A percentile compares a stretch with the other conserved stretches of the same genome.
Conservation (phyloP, 2,797 vertebrate species). For the Smutsia gigantea region DNA sequence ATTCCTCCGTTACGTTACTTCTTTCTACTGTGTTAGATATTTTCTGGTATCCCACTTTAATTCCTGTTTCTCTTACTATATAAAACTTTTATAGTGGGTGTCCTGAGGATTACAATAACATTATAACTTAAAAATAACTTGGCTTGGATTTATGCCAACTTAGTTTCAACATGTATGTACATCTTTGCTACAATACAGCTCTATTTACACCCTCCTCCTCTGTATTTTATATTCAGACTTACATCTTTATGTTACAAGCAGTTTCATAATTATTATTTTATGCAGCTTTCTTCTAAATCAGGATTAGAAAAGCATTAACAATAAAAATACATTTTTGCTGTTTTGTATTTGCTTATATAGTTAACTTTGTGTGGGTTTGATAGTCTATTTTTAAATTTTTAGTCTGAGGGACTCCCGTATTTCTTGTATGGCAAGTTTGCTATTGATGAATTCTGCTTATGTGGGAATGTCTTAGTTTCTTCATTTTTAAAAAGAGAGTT, state of each 20-base stretch:
- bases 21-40: neutral
- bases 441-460: too few species aligned
- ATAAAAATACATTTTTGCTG: neutral
- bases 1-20: neutral
- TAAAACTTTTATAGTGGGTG: neutral
- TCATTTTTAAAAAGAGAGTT: neutral
- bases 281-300: neutral
- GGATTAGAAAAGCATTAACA: neutral
- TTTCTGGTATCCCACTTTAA: neutral
- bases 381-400: neutral
- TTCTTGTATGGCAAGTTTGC: neutral
- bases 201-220: neutral
- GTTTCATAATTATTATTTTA: neutral
- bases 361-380: neutral
- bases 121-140: neutral
- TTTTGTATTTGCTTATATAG: neutral
- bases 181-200: neutral
- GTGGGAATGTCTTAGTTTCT: too few species aligned
- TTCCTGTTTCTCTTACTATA: neutral
- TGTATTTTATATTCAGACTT: neutral
- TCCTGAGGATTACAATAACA: neutral
- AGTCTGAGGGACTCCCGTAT: neutral
- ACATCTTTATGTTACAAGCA: neutral
- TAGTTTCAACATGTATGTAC: neutral
- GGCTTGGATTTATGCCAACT: neutral